A percentile compares a stretch with the other conserved stretches of the same genome.
phyloP scores from a whole-genome alignment of 2,797 vertebrate species.

The Sylvia borin region DNA sequence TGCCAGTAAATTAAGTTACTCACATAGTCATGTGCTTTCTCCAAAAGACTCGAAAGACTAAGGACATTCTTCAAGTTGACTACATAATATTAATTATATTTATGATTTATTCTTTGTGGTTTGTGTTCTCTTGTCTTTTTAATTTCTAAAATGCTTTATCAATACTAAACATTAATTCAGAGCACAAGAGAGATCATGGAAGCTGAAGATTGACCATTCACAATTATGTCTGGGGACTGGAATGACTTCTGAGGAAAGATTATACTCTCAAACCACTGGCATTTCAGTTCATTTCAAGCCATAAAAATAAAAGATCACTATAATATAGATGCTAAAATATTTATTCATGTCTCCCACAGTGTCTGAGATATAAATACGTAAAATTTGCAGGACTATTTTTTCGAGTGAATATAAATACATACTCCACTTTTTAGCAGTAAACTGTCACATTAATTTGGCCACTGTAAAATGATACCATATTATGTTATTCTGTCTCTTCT shows the following conservation, averaged over 20 bases:
- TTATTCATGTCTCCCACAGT: background rate
- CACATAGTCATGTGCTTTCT: background rate
- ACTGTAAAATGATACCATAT: background rate
- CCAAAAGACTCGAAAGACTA: background rate
- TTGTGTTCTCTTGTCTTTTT: background rate
- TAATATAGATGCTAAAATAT: background rate
- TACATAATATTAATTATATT: background rate
- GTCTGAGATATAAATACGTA: background rate
- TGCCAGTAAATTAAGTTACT: conserved; percentile 16
- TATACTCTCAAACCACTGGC: background rate
- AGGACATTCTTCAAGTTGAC: conserved; percentile 2
- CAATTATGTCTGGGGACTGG: background rate
- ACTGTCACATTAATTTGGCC: background rate
- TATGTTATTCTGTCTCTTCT: background rate
- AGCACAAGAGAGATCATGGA: background rate
- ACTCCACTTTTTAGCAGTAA: background rate
- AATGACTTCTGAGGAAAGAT: background rate
- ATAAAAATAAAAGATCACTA: background rate
- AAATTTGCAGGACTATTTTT: background rate
- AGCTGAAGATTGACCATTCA: background rate
- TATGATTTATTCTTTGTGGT: background rate
- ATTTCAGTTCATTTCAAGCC: background rate
- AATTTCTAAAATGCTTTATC: background rate
- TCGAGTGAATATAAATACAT: background rate
- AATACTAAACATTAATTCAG: background rate